Conservation (phyloP, 2,113 vertebrate genomes). For the Garra rufa region DNA sequence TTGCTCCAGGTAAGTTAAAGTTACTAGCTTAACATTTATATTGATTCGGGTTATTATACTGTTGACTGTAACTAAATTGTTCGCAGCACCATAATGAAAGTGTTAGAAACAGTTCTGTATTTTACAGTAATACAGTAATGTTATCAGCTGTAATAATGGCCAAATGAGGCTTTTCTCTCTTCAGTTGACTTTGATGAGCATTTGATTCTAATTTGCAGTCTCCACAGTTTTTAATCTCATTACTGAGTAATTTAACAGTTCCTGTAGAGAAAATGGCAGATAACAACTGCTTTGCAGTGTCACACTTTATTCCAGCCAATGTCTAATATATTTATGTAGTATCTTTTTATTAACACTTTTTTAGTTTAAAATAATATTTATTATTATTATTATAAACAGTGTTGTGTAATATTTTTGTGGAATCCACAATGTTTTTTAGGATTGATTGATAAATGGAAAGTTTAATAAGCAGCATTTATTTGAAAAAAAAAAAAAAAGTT, state of each 20-base stretch:
- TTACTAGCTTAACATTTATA: too few relatives aligned
- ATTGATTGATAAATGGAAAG: too few relatives aligned
- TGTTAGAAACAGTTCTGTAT: not conserved
- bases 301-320: not conserved
- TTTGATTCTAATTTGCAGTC: slow-evolving; percentile 1
- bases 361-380: too few relatives aligned
- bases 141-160: not conserved
- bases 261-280: not conserved
- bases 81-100: not conserved
- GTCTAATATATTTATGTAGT: too few relatives aligned
- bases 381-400: too few relatives aligned
- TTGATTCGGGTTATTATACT: too few relatives aligned
- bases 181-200: not conserved
- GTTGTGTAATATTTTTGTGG: too few relatives aligned
- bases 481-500: too few relatives aligned
- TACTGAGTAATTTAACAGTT: not conserved
- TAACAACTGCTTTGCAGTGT: not conserved
- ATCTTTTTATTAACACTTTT: too few relatives aligned
- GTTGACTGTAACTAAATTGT: not conserved
- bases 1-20: too few relatives aligned
- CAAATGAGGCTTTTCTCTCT: not conserved
- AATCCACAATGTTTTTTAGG: too few relatives aligned
- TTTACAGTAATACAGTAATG: not conserved
- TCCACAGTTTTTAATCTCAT: slow-evolving; percentile 13
- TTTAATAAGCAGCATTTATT: too few relatives aligned